Percentiles rank a stretch among this genome's conserved stretches.
Evolutionary conservation across 1,140 invertebrate species (phyloP).

Genomic region (Drosophila navojoa): DNA sequence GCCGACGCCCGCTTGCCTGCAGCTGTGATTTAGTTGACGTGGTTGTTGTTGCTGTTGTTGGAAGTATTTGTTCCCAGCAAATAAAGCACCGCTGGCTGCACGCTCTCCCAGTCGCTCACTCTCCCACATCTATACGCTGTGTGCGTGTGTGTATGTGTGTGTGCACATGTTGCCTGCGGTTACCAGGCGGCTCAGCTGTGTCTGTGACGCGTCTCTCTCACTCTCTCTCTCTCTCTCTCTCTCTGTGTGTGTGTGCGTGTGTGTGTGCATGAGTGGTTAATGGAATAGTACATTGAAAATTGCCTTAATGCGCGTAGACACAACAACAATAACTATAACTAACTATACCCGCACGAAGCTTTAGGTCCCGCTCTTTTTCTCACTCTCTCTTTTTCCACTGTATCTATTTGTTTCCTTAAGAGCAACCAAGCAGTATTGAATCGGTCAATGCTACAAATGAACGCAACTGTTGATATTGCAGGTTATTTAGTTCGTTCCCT

Average conservation of each 20-base stretch:
- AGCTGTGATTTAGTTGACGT: slow-evolving; percentile 47
- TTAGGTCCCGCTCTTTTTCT: background rate
- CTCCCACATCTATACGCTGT: slow-evolving; percentile 8
- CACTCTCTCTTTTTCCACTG: background rate
- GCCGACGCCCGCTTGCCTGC: slow-evolving; percentile 41
- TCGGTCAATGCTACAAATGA: slow-evolving; percentile 26
- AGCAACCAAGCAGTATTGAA: background rate
- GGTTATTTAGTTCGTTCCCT: slow-evolving; percentile 13
- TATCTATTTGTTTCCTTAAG: background rate
- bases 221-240: background rate
- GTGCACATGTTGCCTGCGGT: slow-evolving; percentile 49
- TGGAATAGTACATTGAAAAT: slow-evolving; percentile 43
- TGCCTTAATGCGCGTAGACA: slow-evolving; percentile 30
- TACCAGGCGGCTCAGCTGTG: slow-evolving; percentile 34
- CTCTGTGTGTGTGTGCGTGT: slow-evolving; percentile 6
- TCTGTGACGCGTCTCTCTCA: background rate
- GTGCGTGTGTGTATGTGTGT: slow-evolving; percentile 8
- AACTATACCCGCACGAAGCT: background rate
- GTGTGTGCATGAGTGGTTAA: slow-evolving; percentile 27
- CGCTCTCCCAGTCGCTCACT: slow-evolving; percentile 5
- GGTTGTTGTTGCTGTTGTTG: slow-evolving; percentile 25
- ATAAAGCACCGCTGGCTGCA: slow-evolving; percentile 40
- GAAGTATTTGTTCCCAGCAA: slow-evolving; percentile 53
- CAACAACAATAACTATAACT: slow-evolving; percentile 16
- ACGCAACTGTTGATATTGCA: slow-evolving; percentile 34